Base-by-base conservation (phyloP, 2,888 invertebrate genomes). In the Ophion ellenae region DNA sequence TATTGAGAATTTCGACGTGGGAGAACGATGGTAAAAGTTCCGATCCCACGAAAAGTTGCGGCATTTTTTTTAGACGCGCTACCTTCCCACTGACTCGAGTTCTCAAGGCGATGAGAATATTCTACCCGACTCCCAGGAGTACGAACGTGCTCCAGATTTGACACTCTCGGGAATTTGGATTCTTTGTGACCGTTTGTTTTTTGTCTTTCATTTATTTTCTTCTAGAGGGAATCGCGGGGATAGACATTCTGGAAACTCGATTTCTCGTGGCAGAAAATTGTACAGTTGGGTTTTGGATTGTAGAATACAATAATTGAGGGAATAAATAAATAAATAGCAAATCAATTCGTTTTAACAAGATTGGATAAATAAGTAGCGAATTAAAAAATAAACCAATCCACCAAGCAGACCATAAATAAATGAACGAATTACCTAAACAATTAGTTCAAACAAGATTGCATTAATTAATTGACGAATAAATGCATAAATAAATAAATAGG, bases 31-130 rank as follows among this genome's bases (percentile, higher is more conserved):
- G 24, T 64, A 28, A 28, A 75, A 75, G 63, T 75, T 75, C 61
- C 47, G 64, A 75, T 45, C 36, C 45, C 47, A 53, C 47, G 32
- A 64, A 64, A 75, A 75, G 63, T 75, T 75, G n/a, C 28, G 11
- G 63, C 40, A 17, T 24, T 45, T 61, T 53, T 53, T 59, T 73
- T 11, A 75, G 24, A 45, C 75, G 28, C 11, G 14, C 47, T 28
- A 2, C 47, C 17, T 11, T 64, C 40, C 4, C 28, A 64, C 32
- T 1, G 20, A 75, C 45, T 64, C 36, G 2, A 61, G 20, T 24
- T 61, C 61, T 74, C 45, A 59, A n/a, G 9, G 28, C 81, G 77
- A 69, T 74, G 73, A 17, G 28, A 67, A 67, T 63, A 20, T 73
- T 64, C 47, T 14, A 24, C 53, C 53, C 24, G 71, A 57, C 79